These are phyloP conservation scores for Onychorhynchus coronatus DNA, from an alignment of 2,113 vertebrate genomes.

Conservation along the genomic window DNA sequence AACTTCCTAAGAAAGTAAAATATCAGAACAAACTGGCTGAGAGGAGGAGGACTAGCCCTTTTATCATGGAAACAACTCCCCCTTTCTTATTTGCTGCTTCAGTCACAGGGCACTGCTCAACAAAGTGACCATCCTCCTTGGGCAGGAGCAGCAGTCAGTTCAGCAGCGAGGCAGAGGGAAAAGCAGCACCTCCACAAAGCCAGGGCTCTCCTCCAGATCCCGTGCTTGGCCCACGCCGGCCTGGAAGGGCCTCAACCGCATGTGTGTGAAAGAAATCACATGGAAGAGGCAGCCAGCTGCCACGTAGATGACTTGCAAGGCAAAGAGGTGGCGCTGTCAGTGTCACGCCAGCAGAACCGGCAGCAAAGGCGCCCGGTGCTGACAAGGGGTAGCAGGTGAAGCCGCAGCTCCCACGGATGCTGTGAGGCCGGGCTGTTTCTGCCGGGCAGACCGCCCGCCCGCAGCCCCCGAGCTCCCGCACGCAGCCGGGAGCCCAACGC, in stretches of 20 bases:
- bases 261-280: not conserved
- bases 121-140: not conserved
- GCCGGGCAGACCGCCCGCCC: not conserved
- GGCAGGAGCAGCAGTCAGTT: not conserved
- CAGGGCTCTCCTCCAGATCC: not conserved
- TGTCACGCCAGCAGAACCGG: not conserved
- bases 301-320: slow-evolving; percentile 31
- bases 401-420: not conserved
- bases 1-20: not conserved
- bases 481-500: not conserved
- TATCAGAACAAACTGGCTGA: not conserved
- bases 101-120: not conserved
- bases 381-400: slow-evolving; percentile 18
- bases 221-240: not conserved
- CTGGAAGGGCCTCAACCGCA: not conserved
- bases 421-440: not conserved
- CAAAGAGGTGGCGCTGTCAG: slow-evolving; percentile 40
- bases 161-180: not conserved
- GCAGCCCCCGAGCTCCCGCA: not conserved
- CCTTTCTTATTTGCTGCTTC: not conserved
- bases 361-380: not conserved
- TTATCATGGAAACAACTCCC: not conserved
- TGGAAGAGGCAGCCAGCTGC: slow-evolving; percentile 32
- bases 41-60: not conserved
- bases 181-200: not conserved